Evolutionary conservation across 2,113 vertebrate species (phyloP), one percentile per base, ranked within the genome.

Genomic region (Peromyscus californicus): DNA sequence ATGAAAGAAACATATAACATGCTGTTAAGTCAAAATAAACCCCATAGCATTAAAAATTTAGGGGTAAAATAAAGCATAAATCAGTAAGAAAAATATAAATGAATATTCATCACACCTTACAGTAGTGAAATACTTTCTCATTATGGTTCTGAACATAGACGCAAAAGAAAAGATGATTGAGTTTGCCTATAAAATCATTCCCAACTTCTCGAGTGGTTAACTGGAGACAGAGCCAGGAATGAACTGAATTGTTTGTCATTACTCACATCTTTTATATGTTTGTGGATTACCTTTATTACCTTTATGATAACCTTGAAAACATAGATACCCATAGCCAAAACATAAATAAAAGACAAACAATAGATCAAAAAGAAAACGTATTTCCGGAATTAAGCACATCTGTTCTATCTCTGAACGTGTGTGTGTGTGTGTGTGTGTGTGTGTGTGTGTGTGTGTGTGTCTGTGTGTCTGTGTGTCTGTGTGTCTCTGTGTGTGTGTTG

Each of bases 11-110:
- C 16, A 31, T 61, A 95, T 29, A 61, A 88, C 36, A 31, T 51
- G 29, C 31, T 72, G 8, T 29, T 26, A 86, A 76, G 8, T 95
- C 79, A 93, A 97, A 92, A 93, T 95, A 94, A 93, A 91, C 57
- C 83, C 24, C 39, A 74, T 33, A 3, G 19, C 21, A 94, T 86
- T 93, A 86, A 96, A 95, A 69, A 3, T 45, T 42, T 79, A 79
- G 48, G 21, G 45, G 5, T 51, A 93, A 95, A 72, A 91, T 42
- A 89, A 75, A 31, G 13, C 36, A 87, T 67, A 96, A 95, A 90
- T 1, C 19, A 45, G 22, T 84, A 89, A 94, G 54, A 91, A 97
- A 97, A 83, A 78, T 61, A 59, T 24, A 85, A 95, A 93, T 95
- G 69, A 94, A 96, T 94, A 94, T 91, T 94, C n/a, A 83, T 75